These are phyloP conservation scores for Meloidogyne hapla DNA, from an alignment of 1,140 invertebrate species.

Conservation along the genomic window DNA sequence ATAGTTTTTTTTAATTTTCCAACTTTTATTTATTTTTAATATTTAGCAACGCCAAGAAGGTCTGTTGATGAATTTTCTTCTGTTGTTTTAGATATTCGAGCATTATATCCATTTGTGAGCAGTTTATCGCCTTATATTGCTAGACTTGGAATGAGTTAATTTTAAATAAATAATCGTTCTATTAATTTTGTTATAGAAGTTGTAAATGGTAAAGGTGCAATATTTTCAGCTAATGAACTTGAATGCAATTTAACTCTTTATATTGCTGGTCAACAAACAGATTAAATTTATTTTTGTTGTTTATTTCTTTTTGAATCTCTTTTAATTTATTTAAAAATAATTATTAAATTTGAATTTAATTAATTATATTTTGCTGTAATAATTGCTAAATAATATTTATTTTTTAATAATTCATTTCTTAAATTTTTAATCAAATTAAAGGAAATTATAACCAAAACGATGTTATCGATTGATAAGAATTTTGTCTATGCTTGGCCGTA, in stretches of 20 bases:
- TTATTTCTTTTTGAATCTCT: neutral
- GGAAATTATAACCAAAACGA: neutral
- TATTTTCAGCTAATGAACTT: conserved; percentile 20
- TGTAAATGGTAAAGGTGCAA: conserved; percentile 13
- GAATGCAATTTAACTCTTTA: conserved; percentile 25
- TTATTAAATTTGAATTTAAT: neutral
- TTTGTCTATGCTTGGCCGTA: conserved; percentile 35
- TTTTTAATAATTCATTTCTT: too few species aligned
- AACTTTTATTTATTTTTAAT: neutral
- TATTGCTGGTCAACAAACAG: conserved; percentile 12
- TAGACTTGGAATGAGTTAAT: conserved; percentile 18
- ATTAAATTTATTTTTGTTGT: neutral
- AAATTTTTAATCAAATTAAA: neutral
- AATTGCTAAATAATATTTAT: neutral
- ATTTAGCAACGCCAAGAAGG: neutral
- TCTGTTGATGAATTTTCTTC: conserved; percentile 10
- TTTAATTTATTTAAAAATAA: neutral
- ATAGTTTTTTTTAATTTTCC: neutral
- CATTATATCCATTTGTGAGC: conserved; percentile 17
- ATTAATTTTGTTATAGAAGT: conserved; percentile 20
- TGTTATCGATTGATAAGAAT: conserved; percentile 26
- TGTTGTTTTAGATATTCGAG: conserved; percentile 11
- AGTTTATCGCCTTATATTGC: neutral
- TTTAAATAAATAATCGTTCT: neutral
- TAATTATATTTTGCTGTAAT: neutral